Base-by-base conservation (phyloP, 2,888 invertebrate species). In the Ischnus inquisitorius region DNA sequence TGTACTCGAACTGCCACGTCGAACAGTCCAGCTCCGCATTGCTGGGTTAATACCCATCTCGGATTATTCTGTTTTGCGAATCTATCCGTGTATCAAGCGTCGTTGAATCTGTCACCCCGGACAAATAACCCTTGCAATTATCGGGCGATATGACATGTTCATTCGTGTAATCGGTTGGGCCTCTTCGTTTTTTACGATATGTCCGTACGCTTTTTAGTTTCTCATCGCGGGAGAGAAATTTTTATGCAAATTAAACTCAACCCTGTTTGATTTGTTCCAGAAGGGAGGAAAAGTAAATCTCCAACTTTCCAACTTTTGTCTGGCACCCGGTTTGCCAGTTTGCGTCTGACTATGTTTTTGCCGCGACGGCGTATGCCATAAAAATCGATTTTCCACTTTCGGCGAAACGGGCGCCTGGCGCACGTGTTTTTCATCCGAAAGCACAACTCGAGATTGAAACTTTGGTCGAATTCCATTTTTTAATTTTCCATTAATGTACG, bases 101-200 rank as follows among this genome's bases (percentile, higher is more conserved):
- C 46, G 54, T 22, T 16, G 25, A 10, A 2, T 28, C 62, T 74
- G 74, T 62, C 74, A 48, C 5, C 16, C 19, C 14, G 43, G 74
- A 74, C 74, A 46, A 43, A 60, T n/a, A 19, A 48, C 12, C 46
- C 48, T 62, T 2, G 28, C 28, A 74, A 74, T 74, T 74, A 62
- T 62, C 43, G 72, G 25, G 16, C 62, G 14, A 57, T 19, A n/a
- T 46, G 74, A 46, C 25, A 69, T 39, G 43, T 60, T 0, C 28
- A 43, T 41, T 16, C 16, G 16, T 46, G 12, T n/a, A 46, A 14
- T 46, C 46, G 46, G 12, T 2, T 10, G 12, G 12, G 12, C 46
- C 14, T 46, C 46, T 46, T n/a, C 12, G 3, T 14, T 46, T 46
- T 46, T n/a, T 3, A 46, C 12, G 12, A n/a, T 14, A 46, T 14